These are phyloP conservation scores for Galerucella nymphaeae DNA, from an alignment of 2,888 invertebrate genomes.

Conservation along the genomic window DNA sequence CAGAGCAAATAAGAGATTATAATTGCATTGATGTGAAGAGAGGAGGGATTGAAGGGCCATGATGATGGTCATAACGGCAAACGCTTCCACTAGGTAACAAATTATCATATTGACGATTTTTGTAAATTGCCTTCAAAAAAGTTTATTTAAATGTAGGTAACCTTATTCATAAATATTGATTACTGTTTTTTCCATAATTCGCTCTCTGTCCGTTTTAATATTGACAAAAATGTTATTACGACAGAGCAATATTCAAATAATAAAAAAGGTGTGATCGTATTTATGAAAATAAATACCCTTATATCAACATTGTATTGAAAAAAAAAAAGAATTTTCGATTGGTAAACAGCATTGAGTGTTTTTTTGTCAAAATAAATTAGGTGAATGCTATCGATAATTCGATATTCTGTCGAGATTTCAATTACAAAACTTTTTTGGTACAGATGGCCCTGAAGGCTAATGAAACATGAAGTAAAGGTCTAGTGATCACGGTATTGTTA, in stretches of 20 bases:
- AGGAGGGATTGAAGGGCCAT: no score
- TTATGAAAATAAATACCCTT: neutral
- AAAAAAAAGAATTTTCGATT: neutral
- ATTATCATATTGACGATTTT: no score
- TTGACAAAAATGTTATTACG: neutral
- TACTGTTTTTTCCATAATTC: no score
- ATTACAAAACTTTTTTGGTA: conserved; percentile 9
- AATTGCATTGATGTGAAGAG: no score
- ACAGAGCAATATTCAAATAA: neutral
- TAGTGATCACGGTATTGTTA: conserved; percentile 14
- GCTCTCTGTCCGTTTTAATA: no score
- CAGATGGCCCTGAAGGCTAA: conserved; percentile 23
- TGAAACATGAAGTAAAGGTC: conserved; percentile 24
- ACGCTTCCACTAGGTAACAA: no score
- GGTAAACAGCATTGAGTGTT: neutral
- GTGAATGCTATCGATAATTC: conserved; percentile 16
- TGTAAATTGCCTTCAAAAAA: no score
- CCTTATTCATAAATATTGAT: no score
- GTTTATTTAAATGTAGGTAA: no score
- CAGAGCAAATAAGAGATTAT: no score
- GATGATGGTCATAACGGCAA: no score
- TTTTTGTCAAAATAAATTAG: neutral
- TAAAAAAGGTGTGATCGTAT: neutral
- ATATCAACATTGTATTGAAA: neutral
- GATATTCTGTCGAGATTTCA: conserved; percentile 15